Evolutionary conservation across 1,140 invertebrate genomes (phyloP).

Genomic region (Diorhabda carinulata): DNA sequence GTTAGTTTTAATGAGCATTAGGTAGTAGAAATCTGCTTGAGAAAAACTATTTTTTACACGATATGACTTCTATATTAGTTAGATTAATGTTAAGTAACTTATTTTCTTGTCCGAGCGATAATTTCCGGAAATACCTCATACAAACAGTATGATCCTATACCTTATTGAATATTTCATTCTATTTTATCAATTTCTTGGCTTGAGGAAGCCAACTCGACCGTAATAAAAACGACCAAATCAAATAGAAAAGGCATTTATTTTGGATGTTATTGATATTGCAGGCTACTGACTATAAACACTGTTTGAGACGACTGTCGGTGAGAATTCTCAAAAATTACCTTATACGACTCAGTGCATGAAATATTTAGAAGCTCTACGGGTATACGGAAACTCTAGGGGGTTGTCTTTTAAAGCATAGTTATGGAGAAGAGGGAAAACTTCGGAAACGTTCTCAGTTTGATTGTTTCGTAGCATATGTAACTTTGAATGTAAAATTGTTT

Average conservation of each 20-base stretch:
- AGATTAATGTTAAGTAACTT: too few relatives aligned
- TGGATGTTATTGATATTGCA: conserved; percentile 41
- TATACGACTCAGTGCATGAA: conserved; percentile 17
- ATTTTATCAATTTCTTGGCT: conserved; percentile 11
- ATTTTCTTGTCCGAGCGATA: not conserved
- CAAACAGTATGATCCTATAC: conserved; percentile 2
- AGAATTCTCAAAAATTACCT: conserved; percentile 40
- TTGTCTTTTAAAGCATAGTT: conserved; percentile 23
- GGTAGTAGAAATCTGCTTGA: too few relatives aligned
- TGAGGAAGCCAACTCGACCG: conserved; percentile 11
- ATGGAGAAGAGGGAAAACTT: not conserved
- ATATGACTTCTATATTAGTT: too few relatives aligned
- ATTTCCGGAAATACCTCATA: not conserved
- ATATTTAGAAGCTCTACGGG: conserved; percentile 22
- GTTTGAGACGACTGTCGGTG: conserved; percentile 41
- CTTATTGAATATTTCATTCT: conserved; percentile 11
- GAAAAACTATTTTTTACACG: too few relatives aligned
- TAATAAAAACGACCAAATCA: conserved; percentile 41
- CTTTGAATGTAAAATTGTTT: conserved; percentile 1
- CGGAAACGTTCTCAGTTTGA: not conserved
- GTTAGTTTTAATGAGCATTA: too few relatives aligned
- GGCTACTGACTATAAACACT: conserved; percentile 38
- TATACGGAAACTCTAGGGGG: conserved; percentile 17
- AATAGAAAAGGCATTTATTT: conserved; percentile 39
- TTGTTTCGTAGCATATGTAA: not conserved